phyloP scores from a whole-genome alignment of 2,888 invertebrate species.

The Masnerella sp. region DNA sequence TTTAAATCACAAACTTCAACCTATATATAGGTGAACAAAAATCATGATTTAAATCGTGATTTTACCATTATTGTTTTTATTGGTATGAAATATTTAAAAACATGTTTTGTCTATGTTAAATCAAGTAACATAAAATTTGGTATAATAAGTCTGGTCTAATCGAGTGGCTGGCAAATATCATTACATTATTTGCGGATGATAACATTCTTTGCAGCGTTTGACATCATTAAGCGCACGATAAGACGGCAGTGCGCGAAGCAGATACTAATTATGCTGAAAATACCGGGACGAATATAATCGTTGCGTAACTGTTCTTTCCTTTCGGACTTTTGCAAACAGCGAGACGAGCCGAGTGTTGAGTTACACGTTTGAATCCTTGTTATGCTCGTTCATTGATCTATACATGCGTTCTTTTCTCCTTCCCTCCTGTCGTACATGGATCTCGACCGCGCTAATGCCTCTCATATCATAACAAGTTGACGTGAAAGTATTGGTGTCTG shows the following conservation, averaged over 20 bases:
- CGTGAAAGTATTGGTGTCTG: conserved; percentile 45
- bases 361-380: conserved; percentile 51
- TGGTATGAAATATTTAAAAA: too few relatives aligned
- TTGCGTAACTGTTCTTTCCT: conserved; percentile 2
- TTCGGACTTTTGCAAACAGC: not conserved
- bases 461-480: conserved; percentile 42
- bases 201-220: conserved; percentile 17
- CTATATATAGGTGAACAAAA: too few relatives aligned
- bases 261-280: conserved; percentile 28
- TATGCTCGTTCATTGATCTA: conserved; percentile 53
- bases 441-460: conserved; percentile 26
- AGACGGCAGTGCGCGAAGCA: conserved; percentile 7
- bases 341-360: conserved; percentile 6
- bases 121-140: too few relatives aligned
- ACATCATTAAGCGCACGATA: conserved; percentile 19
- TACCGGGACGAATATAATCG: conserved; percentile 16
- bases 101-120: too few relatives aligned
- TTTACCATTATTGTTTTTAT: too few relatives aligned
- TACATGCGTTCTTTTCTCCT: conserved; percentile 42
- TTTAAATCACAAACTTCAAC: too few relatives aligned
- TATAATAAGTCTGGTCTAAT: too few relatives aligned
- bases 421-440: conserved; percentile 26
- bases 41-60: too few relatives aligned
- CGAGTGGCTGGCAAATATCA: too few relatives aligned
- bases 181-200: conserved; percentile 19